These are phyloP conservation scores for Pollenia amentaria DNA, from an alignment of 2,888 invertebrate genomes.

Conservation along the genomic window DNA sequence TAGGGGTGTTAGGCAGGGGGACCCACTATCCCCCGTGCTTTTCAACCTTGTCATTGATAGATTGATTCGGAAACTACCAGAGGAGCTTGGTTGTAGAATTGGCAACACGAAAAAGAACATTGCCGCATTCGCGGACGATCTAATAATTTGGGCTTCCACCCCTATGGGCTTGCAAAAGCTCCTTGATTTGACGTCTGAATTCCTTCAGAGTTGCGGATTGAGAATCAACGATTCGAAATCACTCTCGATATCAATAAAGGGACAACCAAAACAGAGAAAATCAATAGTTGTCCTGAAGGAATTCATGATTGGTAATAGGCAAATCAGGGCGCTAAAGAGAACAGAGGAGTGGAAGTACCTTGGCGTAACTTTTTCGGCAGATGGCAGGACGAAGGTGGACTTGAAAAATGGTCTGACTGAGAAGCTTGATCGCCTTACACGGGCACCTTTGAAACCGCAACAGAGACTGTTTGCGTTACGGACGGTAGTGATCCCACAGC, in stretches of 20 bases:
- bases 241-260: neutral
- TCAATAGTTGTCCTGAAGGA: neutral
- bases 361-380: conserved; percentile 9
- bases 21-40: too few relatives aligned
- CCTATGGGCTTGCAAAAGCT: neutral
- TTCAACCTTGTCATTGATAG: neutral
- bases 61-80: neutral
- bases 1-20: too few relatives aligned
- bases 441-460: too few relatives aligned
- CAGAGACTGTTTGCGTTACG: too few relatives aligned
- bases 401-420: neutral
- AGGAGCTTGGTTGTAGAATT: neutral
- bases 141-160: neutral
- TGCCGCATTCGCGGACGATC: neutral
- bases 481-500: too few relatives aligned
- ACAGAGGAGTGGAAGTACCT: conserved; percentile 20
- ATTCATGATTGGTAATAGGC: neutral
- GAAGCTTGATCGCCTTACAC: neutral
- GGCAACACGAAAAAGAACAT: neutral
- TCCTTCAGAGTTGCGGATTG: too few relatives aligned
- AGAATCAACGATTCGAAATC: neutral
- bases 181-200: neutral
- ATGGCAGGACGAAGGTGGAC: neutral
- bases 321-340: neutral
- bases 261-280: neutral